These are phyloP conservation scores for Astreopora myriophthalma DNA, from an alignment of 64 coral and sea anemone genomes.

Conservation along the genomic window DNA sequence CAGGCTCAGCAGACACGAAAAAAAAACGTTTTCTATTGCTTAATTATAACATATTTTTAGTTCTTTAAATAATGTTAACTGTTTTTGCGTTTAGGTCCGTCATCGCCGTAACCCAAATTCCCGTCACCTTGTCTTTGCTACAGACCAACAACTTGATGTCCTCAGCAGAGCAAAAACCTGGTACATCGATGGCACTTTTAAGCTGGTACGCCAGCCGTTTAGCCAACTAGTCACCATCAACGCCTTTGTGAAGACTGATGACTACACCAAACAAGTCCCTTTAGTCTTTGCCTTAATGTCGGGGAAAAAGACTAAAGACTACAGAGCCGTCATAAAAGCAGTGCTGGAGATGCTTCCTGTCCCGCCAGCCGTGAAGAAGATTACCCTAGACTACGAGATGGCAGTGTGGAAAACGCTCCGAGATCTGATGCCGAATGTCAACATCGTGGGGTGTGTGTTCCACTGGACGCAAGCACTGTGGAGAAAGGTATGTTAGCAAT, in stretches of 20 bases:
- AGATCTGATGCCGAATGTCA: background rate
- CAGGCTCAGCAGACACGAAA: background rate
- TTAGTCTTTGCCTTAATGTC: constrained; percentile 23
- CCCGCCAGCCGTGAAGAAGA: no score
- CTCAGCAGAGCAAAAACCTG: background rate
- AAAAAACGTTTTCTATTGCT: background rate
- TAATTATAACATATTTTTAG: no score
- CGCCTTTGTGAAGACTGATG: background rate
- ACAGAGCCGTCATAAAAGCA: background rate
- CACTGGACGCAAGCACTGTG: background rate
- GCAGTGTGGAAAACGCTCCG: no score
- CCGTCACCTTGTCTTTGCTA: constrained; percentile 4
- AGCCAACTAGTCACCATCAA: constrained; percentile 14
- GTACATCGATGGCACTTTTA: background rate
- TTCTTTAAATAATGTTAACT: background rate
- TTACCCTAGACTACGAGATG: no score
- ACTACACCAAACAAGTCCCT: constrained; percentile 28
- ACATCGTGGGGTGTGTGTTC: no score
- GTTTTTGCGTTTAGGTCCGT: background rate
- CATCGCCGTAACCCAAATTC: background rate
- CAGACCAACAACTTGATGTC: background rate
- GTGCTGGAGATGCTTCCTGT: no score
- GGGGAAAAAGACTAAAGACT: constrained; percentile 10
- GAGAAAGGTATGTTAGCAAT: background rate
- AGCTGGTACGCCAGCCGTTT: background rate